phyloP scores from a whole-genome alignment of 1,140 invertebrate genomes.

The Aradophagus sp. region DNA sequence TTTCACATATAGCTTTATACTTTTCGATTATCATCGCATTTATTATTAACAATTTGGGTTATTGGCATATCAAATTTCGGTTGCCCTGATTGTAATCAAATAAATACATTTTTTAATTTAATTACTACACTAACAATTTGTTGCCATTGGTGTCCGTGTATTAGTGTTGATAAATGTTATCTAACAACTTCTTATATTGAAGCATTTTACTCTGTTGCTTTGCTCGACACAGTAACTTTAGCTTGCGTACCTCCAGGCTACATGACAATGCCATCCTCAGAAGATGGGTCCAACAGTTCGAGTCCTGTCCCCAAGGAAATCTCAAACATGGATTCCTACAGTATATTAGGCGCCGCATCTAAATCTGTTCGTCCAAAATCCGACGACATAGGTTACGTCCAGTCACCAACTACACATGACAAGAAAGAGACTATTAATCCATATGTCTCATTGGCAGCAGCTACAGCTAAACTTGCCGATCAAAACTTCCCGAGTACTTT shows the following conservation, averaged over 20 bases:
- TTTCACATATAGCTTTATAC: too few relatives aligned
- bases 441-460: slow-evolving; percentile 10
- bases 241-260: slow-evolving; percentile 59
- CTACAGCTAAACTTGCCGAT: too few relatives aligned
- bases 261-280: slow-evolving; percentile 71
- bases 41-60: too few relatives aligned
- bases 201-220: neutral
- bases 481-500: too few relatives aligned
- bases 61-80: too few relatives aligned
- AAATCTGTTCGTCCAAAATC: slow-evolving; percentile 56
- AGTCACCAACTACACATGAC: neutral
- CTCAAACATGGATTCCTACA: slow-evolving; percentile 52
- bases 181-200: too few relatives aligned
- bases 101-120: too few relatives aligned
- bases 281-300: slow-evolving; percentile 66
- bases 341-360: slow-evolving; percentile 60
- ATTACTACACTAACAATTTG: too few relatives aligned
- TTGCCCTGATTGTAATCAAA: too few relatives aligned
- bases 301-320: slow-evolving; percentile 64
- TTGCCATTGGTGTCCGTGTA: too few relatives aligned
- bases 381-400: slow-evolving; percentile 48
- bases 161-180: too few relatives aligned
- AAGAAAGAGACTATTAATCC: neutral
- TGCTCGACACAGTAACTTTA: slow-evolving; percentile 22
- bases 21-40: too few relatives aligned